Percentiles rank a stretch among this genome's conserved stretches.
Evolutionary conservation across 2,888 invertebrate genomes (phyloP).

Genomic region (Lasioglossum malachurum): DNA sequence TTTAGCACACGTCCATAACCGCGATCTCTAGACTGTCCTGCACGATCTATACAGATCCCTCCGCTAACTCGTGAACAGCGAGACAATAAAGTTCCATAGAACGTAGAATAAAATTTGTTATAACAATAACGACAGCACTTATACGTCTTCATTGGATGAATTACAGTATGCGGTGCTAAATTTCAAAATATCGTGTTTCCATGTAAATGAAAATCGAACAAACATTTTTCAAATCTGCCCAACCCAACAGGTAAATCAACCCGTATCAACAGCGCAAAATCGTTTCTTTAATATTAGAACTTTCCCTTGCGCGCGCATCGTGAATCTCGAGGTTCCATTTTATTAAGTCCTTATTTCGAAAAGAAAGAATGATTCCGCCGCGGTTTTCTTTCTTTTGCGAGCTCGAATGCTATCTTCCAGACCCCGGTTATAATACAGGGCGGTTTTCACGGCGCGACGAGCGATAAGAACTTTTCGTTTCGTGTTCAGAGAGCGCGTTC

Average conservation of each 20-base stretch:
- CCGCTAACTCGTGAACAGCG: not conserved
- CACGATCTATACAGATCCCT: not conserved
- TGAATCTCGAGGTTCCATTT: not conserved
- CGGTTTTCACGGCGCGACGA: slow-evolving; percentile 2
- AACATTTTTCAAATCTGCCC: not conserved
- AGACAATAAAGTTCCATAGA: not conserved
- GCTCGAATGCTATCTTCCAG: not conserved
- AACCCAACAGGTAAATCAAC: not conserved
- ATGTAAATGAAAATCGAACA: not conserved
- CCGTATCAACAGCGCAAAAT: not conserved
- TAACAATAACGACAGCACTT: not conserved
- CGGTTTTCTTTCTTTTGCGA: not conserved
- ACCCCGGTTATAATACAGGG: slow-evolving; percentile 17
- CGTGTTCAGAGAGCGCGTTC: slow-evolving; percentile 17
- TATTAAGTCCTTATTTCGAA: not conserved
- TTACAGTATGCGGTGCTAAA: not conserved
- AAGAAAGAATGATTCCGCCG: not conserved
- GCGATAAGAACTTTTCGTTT: slow-evolving; percentile 36
- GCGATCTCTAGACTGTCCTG: no score
- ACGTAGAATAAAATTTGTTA: no score
- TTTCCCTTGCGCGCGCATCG: not conserved
- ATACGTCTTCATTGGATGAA: not conserved
- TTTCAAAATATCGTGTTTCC: not conserved
- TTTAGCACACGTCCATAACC: no score
- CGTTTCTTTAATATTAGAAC: not conserved